Percentiles rank a stretch among this genome's conserved stretches.
Conservation (phyloP, 1,140 invertebrate genomes). For the Papilio polyxenes region DNA sequence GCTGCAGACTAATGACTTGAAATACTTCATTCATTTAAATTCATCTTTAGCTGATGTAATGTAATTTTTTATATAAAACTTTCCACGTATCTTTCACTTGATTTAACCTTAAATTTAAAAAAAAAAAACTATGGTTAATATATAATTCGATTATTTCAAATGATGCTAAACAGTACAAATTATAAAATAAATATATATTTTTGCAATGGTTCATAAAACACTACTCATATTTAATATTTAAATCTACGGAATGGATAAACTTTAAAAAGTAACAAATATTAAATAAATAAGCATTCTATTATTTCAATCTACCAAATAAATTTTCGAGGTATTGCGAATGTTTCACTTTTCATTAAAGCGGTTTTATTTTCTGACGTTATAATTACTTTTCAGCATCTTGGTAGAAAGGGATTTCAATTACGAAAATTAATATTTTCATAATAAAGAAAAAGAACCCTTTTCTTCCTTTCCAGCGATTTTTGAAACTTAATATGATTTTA, state of each 20-base stretch:
- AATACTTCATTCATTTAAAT: conserved; percentile 14
- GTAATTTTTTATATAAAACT: neutral
- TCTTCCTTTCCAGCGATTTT: neutral
- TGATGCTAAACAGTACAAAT: neutral
- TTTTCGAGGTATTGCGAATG: neutral
- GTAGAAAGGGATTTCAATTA: neutral
- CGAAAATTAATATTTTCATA: neutral
- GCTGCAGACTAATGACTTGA: conserved; percentile 20
- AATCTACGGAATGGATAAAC: too few species aligned
- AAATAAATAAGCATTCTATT: neutral
- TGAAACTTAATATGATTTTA: neutral
- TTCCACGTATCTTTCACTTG: neutral
- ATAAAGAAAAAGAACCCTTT: neutral
- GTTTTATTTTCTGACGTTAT: neutral
- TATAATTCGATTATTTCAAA: neutral
- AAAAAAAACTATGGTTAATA: neutral
- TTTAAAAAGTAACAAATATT: too few species aligned
- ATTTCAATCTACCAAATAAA: neutral
- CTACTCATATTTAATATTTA: too few species aligned
- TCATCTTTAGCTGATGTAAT: neutral
- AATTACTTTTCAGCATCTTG: neutral
- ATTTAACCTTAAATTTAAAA: neutral
- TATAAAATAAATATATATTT: too few species aligned
- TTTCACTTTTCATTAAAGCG: neutral
- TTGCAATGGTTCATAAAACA: too few species aligned